Evolutionary conservation across 2,888 invertebrate species (phyloP), one percentile per base, ranked within the genome.

Genomic region (Tenthredo notha): DNA sequence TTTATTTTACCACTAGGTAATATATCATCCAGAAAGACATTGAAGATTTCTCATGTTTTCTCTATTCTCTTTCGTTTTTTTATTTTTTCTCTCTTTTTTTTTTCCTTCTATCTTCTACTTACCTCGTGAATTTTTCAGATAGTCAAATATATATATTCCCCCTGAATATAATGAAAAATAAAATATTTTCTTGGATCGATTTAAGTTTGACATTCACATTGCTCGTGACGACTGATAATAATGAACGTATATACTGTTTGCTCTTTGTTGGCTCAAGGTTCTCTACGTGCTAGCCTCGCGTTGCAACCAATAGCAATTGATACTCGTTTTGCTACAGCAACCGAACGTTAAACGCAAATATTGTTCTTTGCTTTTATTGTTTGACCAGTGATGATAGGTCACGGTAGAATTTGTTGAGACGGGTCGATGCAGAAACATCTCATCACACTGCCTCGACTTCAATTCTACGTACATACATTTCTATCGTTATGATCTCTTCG

Each of bases 201-300:
- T 50, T 6, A 12, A 50, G 78, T 80, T 80, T 80, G 78, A 80
- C 78, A 80, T 77, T 77, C 50, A 47, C 29, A 54, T 58, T 58
- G 78, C 61, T 80, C 58, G 37, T n/a, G n/a, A 37, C 61, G 78
- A 80, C 78, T 40, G 78, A 80, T 80, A 80, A 78, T 78, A 37
- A 58, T 40, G 40, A 61, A 78, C 50, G n/a, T 37, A 15, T 29
- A 37, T 40, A 50, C 78, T 80, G 78, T 80, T 80, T 80, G 78
- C 78, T 80, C 78, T 61, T 80, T 61, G 78, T 61, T 61, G 58
- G 78, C 78, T 80, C 78, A 80, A 80, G 78, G 78, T 80, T 40
- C 78, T 80, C 40, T 29, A 18, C 54, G 18, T 58, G 18, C 21
- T 75, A n/a, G 72, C 67, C n/a, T 72, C 37, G 25, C 37, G 25